phyloP scores from a whole-genome alignment of 35 echinoderm and acorn worm genomes.

The Anneissia japonica region DNA sequence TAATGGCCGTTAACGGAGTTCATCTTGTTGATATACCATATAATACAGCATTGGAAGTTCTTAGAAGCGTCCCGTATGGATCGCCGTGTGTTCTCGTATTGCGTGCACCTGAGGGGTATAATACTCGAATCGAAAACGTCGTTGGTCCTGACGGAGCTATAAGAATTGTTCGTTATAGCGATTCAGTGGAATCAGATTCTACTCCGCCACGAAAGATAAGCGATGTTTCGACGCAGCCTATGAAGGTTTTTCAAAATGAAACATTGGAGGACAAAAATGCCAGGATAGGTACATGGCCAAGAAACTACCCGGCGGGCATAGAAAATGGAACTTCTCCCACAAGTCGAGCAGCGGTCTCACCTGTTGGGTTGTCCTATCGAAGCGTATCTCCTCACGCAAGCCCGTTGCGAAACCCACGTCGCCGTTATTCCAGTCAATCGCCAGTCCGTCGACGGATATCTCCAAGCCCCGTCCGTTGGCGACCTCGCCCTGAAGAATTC shows the following conservation, averaged over 20 bases:
- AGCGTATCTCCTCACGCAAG: not conserved
- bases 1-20: constrained; percentile 86
- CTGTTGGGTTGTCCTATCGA: not conserved
- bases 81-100: constrained; percentile 79
- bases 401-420: not conserved
- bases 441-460: constrained; percentile 52
- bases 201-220: not conserved
- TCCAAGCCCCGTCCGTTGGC: constrained; percentile 47
- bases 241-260: not conserved
- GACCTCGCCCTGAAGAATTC: constrained; percentile 32
- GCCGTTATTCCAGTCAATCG: constrained; percentile 15
- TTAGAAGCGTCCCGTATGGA: constrained; percentile 88
- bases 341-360: not conserved
- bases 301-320: not conserved
- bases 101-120: constrained; percentile 75
- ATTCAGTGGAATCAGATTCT: constrained; percentile 19
- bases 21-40: constrained; percentile 90
- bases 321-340: not conserved
- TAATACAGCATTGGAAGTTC: constrained; percentile 83
- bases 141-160: constrained; percentile 66
- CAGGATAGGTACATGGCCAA: not conserved
- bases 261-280: not conserved
- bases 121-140: constrained; percentile 73
- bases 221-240: not conserved
- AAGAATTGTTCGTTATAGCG: constrained; percentile 63